Conservation (phyloP, 2,888 invertebrate genomes). For the Drosophila tanythrix region DNA sequence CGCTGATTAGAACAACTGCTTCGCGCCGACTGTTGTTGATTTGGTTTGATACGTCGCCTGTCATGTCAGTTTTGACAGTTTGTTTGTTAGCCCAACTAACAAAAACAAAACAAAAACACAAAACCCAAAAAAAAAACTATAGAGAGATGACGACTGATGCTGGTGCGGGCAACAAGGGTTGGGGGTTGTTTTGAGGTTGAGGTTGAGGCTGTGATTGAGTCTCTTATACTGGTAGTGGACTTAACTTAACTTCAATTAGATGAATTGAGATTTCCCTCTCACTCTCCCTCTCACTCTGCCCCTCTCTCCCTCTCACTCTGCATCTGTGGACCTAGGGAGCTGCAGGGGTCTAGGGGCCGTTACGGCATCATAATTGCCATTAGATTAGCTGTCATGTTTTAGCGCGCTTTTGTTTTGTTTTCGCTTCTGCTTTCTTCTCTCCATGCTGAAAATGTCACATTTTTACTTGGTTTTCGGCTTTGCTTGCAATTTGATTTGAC, state of each 20-base stretch:
- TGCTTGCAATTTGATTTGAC: slow-evolving; percentile 75
- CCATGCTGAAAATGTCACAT: slow-evolving; percentile 78
- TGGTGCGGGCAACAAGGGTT: slow-evolving; percentile 38
- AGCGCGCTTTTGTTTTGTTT: slow-evolving; percentile 49
- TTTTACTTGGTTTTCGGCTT: slow-evolving; percentile 40
- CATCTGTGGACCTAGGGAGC: slow-evolving; percentile 33
- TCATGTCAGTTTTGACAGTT: slow-evolving; percentile 83
- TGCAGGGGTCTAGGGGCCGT: slow-evolving; percentile 33
- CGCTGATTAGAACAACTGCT: slow-evolving; percentile 68
- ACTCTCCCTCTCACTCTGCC: not conserved
- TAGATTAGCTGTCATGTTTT: slow-evolving; percentile 82
- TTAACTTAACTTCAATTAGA: slow-evolving; percentile 80
- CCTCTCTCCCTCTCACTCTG: slow-evolving; percentile 27
- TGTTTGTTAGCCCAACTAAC: slow-evolving; percentile 58
- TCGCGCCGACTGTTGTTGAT: slow-evolving; percentile 44
- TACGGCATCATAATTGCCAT: slow-evolving; percentile 77
- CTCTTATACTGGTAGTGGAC: slow-evolving; percentile 15
- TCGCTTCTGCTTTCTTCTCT: slow-evolving; percentile 16
- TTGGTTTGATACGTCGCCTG: slow-evolving; percentile 71
- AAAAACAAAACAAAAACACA: not conserved
- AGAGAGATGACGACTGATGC: slow-evolving; percentile 61
- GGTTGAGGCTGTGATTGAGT: not conserved
- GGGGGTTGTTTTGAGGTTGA: slow-evolving; percentile 13
- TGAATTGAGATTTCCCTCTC: slow-evolving; percentile 64
- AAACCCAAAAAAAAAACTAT: slow-evolving; percentile 23